phyloP scores from a whole-genome alignment of 30 jellyfish, hydroid and myxozoan genomes.

The Cassiopea xamachana region DNA sequence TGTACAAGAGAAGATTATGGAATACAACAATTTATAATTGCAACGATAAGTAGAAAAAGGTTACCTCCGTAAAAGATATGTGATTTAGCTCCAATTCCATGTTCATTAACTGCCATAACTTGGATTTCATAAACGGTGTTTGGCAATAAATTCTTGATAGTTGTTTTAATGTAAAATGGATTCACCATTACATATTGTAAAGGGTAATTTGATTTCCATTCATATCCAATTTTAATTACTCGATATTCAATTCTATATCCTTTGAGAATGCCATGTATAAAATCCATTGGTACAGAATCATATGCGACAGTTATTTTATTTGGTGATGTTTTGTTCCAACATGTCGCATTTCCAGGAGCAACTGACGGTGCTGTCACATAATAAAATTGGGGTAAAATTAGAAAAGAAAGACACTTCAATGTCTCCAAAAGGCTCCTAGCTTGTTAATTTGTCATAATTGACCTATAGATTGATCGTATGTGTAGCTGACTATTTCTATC shows the following conservation, averaged over 20 bases:
- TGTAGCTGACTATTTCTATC: no score
- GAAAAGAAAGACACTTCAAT: no score
- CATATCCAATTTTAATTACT: conserved; percentile 14
- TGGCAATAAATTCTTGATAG: conserved; percentile 11
- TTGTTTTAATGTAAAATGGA: conserved; percentile 13
- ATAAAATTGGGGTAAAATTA: not conserved
- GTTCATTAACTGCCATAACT: conserved; percentile 77
- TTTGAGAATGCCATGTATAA: conserved; percentile 42
- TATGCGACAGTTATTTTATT: conserved; percentile 13
- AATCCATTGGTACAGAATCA: conserved; percentile 29
- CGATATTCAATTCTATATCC: conserved; percentile 61
- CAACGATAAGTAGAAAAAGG: not conserved
- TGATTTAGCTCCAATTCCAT: conserved; percentile 87
- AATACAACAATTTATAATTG: no score
- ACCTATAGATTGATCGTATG: no score
- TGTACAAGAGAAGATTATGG: not conserved
- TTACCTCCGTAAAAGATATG: conserved; percentile 55
- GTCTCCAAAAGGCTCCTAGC: not conserved
- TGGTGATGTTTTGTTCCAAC: conserved; percentile 38
- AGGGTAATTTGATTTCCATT: not conserved
- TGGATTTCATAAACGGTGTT: conserved; percentile 56
- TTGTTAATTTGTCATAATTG: no score
- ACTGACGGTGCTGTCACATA: conserved; percentile 60
- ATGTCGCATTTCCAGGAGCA: conserved; percentile 52
- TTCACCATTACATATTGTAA: conserved; percentile 27